phyloP scores from a whole-genome alignment of 2,888 invertebrate genomes.

The Agrochola lychnidis region DNA sequence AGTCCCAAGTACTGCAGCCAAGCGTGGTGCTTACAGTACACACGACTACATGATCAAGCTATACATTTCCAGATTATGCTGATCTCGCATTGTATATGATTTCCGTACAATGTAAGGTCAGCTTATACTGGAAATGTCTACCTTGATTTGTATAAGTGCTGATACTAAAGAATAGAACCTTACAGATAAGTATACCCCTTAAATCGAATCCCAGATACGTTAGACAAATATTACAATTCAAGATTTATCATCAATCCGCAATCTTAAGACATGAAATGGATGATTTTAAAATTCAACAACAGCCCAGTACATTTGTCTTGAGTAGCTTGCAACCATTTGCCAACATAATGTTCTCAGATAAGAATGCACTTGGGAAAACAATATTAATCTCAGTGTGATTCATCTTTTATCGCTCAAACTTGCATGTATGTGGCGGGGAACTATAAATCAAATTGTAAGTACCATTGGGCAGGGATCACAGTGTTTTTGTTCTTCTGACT shows the following conservation, averaged over 20 bases:
- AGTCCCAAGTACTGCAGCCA: too few relatives aligned
- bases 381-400: constrained; percentile 84
- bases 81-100: too few relatives aligned
- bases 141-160: neutral
- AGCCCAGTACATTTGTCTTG: constrained; percentile 73
- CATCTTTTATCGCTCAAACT: constrained; percentile 86
- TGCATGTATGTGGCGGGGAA: constrained; percentile 76
- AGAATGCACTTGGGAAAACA: constrained; percentile 77
- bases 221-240: constrained; percentile 47
- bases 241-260: constrained; percentile 54
- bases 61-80: too few relatives aligned
- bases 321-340: constrained; percentile 80
- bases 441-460: constrained; percentile 81
- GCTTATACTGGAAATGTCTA: too few relatives aligned
- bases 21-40: too few relatives aligned
- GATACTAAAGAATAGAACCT: neutral
- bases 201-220: constrained; percentile 19
- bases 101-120: too few relatives aligned
- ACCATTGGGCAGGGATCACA: constrained; percentile 70
- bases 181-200: neutral
- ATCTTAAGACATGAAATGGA: constrained; percentile 55
- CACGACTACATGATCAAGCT: too few relatives aligned
- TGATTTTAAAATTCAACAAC: constrained; percentile 62
- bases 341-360: constrained; percentile 83
- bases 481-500: constrained; percentile 55